phyloP scores from a whole-genome alignment of 1,140 invertebrate genomes.

The Brachionus manjavacas region DNA sequence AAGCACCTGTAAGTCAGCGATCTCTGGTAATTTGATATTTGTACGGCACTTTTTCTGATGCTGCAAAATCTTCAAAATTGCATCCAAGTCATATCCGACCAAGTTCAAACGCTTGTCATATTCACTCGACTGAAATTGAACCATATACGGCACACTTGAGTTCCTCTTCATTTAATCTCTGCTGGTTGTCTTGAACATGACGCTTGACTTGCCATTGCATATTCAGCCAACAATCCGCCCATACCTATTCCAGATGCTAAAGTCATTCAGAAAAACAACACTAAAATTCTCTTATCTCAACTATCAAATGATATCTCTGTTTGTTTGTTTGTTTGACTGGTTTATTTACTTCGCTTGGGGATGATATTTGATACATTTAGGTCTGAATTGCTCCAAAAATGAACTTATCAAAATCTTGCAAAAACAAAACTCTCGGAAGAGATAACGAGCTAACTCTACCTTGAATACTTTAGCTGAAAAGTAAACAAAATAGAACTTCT shows the following conservation, averaged over 20 bases:
- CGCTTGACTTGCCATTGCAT: not conserved
- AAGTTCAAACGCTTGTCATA: slow-evolving; percentile 34
- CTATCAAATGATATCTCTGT: not conserved
- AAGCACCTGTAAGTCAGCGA: not conserved
- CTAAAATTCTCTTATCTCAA: not conserved
- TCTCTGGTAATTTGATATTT: not conserved
- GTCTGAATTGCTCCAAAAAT: not conserved
- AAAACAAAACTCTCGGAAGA: not conserved
- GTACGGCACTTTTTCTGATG: not conserved
- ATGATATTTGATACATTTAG: slow-evolving; percentile 21
- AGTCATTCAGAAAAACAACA: not conserved
- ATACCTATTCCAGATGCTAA: slow-evolving; percentile 21
- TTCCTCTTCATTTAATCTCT: not conserved
- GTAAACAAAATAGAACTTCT: slow-evolving; percentile 2
- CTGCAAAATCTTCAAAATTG: not conserved
- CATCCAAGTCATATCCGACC: slow-evolving; percentile 1
- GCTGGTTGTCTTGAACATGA: not conserved
- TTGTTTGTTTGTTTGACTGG: not conserved
- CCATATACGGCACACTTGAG: not conserved
- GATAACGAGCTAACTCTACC: slow-evolving; percentile 18
- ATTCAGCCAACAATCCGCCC: not conserved
- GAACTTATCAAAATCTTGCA: not conserved
- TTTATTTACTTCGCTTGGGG: not conserved
- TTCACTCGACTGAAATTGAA: not conserved
- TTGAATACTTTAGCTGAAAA: not conserved